phyloP scores from a whole-genome alignment of 2,797 vertebrate genomes.

The Danio choprae region DNA sequence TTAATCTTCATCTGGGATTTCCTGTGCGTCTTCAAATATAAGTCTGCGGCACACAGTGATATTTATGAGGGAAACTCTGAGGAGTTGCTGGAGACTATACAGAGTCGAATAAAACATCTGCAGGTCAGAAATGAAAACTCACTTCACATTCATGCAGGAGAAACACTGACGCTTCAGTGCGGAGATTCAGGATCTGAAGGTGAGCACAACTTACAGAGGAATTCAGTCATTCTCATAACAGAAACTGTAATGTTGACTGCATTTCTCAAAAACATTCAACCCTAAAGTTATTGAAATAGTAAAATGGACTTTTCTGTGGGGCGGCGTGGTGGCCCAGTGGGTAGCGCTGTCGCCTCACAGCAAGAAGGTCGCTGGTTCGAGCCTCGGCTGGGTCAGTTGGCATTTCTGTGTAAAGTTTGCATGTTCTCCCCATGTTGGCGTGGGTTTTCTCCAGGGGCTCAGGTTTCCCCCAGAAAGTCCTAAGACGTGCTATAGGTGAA shows the following conservation, averaged over 20 bases:
- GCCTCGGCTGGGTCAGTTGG: too few species aligned
- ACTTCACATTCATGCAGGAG: constrained; percentile 32
- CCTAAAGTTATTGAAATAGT: background rate
- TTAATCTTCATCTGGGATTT: constrained; percentile 35
- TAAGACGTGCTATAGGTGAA: too few species aligned
- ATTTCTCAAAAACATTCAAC: background rate
- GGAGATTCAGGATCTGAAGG: constrained; percentile 25
- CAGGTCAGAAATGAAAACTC: constrained; percentile 24
- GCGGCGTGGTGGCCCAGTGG: too few species aligned
- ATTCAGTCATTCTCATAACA: background rate
- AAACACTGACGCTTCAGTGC: constrained; percentile 35
- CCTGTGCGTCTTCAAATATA: background rate
- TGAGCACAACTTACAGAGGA: background rate
- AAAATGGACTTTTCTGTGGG: too few species aligned
- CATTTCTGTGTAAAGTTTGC: too few species aligned
- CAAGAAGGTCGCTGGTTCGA: too few species aligned
- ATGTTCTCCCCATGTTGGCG: too few species aligned
- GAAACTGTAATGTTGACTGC: background rate
- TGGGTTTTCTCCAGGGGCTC: too few species aligned
- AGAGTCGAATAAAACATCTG: background rate
- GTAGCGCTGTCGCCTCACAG: too few species aligned
- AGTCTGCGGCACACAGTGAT: background rate
- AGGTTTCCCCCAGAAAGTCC: too few species aligned
- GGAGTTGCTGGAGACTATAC: background rate
- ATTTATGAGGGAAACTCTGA: background rate